Conservation (phyloP, 2,113 vertebrate species). For the Ptilorrhoa leucosticta region DNA sequence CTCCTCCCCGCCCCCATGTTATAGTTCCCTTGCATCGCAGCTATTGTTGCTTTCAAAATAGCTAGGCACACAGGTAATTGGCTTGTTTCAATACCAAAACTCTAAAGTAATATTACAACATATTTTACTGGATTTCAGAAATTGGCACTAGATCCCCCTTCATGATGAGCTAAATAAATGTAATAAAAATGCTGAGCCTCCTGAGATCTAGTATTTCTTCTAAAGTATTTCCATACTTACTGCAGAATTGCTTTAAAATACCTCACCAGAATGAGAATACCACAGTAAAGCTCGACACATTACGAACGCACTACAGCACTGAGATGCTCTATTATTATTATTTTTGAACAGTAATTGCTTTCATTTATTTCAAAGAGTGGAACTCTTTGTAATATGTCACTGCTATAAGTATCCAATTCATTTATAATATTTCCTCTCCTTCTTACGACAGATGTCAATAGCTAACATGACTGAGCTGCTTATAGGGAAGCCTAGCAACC, state of each 20-base stretch:
- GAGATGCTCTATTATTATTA: neutral
- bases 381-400: neutral
- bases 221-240: conserved; percentile 48
- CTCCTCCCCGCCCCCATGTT: accelerated
- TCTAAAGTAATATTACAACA: conserved; percentile 41
- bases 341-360: neutral
- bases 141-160: conserved; percentile 3
- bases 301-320: neutral
- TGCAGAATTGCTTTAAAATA: conserved; percentile 59
- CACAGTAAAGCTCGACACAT: conserved; percentile 47
- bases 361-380: neutral
- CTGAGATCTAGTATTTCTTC: conserved; percentile 44
- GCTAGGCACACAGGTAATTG: conserved; percentile 11
- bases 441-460: neutral
- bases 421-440: neutral
- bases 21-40: neutral
- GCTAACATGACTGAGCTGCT: neutral
- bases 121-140: conserved; percentile 56
- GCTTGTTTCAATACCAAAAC: conserved; percentile 5
- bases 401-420: neutral
- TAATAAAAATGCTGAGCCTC: conserved; percentile 64
- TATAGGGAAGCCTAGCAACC: neutral
- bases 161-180: conserved; percentile 48
- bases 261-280: conserved; percentile 31
- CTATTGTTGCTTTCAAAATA: neutral